Evolutionary conservation across 2,888 invertebrate species (phyloP), one percentile per base, ranked within the genome.

Genomic region (Antheraea assamensis): DNA sequence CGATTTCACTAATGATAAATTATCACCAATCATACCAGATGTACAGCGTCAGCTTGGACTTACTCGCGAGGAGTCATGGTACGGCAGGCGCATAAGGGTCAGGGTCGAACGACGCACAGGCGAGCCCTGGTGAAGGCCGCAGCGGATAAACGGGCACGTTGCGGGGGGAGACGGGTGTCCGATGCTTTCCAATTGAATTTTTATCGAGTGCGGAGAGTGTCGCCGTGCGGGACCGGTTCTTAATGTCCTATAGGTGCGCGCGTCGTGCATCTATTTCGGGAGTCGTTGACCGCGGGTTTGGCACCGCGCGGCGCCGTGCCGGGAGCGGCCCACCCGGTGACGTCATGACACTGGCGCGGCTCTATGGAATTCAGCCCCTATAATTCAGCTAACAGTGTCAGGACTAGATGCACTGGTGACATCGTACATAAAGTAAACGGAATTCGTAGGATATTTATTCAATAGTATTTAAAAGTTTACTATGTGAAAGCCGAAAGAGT

Each of bases 221-320:
- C 82, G 87, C 85, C 86, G 85, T 83, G 85, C 83, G 86, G 85
- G 92, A 93, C 93, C 93, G 93, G 93, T 94, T 93, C 90, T 90
- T 87, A 84, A 86, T 87, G 85, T 89, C 88, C 83, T 90, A 88
- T 90, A 89, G 92, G 90, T 89, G 92, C 85, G 88, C 86, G 86
- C 86, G 87, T 84, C 86, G 88, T 88, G 92, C 92, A 88, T 91
- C 93, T 93, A 93, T 93, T 94, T 94, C 91, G 93, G 93, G 92
- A 93, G 93, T 93, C 93, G 93, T 89, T 92, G 93, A 93, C 93
- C 93, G 93, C 90, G 86, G 85, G 88, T 87, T 89, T 88, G 91
- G 91, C 91, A 88, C 86, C 84, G 85, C 76, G 75, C 68, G 21
- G 35, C 30, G 19, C 30, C 31, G 7, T 4, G 3, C 66, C 66